These are phyloP conservation scores for Spongilla lacustris DNA, from an alignment of 37 sponge, comb jelly and placozoan genomes.

Conservation along the genomic window DNA sequence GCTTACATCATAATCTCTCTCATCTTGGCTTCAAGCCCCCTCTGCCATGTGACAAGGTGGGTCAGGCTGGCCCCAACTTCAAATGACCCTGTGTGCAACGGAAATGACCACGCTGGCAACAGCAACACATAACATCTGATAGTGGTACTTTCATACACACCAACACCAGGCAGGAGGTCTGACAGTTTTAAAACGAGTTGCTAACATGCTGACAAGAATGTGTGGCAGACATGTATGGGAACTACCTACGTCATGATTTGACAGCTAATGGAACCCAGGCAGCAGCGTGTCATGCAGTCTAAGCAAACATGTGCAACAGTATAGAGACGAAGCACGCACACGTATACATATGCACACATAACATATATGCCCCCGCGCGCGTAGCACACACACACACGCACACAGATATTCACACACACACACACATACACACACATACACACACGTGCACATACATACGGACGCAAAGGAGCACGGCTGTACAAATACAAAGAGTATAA, in stretches of 20 bases:
- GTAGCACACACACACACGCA: slow-evolving; percentile 14
- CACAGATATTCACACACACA: slow-evolving; percentile 15
- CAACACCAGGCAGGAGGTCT: neutral
- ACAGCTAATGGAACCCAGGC: no score
- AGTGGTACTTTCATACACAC: no score
- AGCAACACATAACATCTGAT: neutral
- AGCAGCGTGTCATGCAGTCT: no score
- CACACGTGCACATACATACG: neutral
- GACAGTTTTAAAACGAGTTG: neutral
- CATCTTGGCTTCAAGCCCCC: slow-evolving; percentile 60
- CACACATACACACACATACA: slow-evolving; percentile 18
- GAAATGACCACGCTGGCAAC: neutral
- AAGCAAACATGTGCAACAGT: neutral
- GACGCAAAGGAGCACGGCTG: neutral
- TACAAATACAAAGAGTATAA: neutral
- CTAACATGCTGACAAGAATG: neutral
- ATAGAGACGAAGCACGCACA: no score
- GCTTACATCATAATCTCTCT: slow-evolving; percentile 74
- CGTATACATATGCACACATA: neutral
- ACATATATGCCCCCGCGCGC: no score
- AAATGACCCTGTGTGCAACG: slow-evolving; percentile 19
- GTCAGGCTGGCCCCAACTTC: slow-evolving; percentile 65
- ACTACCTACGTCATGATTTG: neutral
- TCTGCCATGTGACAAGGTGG: slow-evolving; percentile 77
- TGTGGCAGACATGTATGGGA: neutral